Percentiles rank a stretch among this genome's conserved stretches.
Evolutionary conservation across 2,888 invertebrate genomes (phyloP).

Genomic region (Helicoverpa assulta): DNA sequence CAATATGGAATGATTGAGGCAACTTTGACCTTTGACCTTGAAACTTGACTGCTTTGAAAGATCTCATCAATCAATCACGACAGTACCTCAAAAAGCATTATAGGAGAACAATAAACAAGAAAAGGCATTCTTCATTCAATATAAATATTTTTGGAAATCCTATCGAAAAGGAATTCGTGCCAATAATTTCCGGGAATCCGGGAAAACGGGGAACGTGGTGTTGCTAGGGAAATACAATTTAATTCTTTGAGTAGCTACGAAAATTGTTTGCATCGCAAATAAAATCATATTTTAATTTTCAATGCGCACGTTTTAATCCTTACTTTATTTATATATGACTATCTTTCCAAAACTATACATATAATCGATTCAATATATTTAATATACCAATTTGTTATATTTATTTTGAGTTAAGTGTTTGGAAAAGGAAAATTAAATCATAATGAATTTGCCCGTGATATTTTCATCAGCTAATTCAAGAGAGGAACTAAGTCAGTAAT

Average conservation of each 20-base stretch:
- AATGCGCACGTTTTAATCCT: no score
- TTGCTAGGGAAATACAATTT: background rate
- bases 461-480: no score
- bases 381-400: no score
- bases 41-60: constrained; percentile 2
- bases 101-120: constrained; percentile 27
- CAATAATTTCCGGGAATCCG: constrained; percentile 30
- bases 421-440: no score
- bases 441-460: no score
- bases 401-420: no score
- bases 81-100: constrained; percentile 17
- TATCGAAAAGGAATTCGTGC: constrained; percentile 1
- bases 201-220: constrained; percentile 3
- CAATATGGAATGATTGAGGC: background rate
- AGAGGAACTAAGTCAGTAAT: background rate
- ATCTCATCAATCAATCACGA: constrained; percentile 34
- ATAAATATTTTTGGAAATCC: constrained; percentile 11
- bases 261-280: background rate
- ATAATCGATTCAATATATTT: no score
- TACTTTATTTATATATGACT: no score
- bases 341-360: no score
- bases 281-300: no score
- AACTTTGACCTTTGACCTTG: background rate
- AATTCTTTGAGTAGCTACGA: background rate
- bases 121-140: constrained; percentile 35